Conservation (phyloP, 2,888 invertebrate species). For the Hyposoter dolosus region DNA sequence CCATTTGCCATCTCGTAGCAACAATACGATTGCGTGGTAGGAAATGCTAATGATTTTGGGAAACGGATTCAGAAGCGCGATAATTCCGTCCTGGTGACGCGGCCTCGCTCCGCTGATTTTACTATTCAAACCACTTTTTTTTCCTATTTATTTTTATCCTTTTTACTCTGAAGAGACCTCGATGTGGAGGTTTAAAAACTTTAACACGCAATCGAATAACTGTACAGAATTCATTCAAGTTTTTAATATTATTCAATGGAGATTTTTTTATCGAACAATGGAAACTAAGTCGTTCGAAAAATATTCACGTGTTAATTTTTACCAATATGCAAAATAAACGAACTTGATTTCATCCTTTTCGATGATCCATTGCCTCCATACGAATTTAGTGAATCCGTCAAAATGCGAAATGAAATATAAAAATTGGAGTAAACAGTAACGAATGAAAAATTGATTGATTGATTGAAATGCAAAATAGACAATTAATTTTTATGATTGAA, state of each 20-base stretch:
- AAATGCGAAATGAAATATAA: too few relatives aligned
- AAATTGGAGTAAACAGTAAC: neutral
- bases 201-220: conserved; percentile 43
- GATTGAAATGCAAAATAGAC: neutral
- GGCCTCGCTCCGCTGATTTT: conserved; percentile 63
- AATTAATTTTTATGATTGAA: neutral
- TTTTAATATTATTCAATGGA: neutral
- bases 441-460: too few relatives aligned
- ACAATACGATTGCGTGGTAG: conserved; percentile 69
- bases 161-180: conserved; percentile 50
- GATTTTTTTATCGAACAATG: neutral
- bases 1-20: conserved; percentile 11
- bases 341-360: neutral
- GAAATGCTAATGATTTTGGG: conserved; percentile 73
- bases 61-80: conserved; percentile 67
- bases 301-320: neutral
- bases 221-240: neutral
- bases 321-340: neutral
- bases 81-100: conserved; percentile 61
- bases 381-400: too few relatives aligned
- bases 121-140: conserved; percentile 58
- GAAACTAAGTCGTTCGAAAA: neutral
- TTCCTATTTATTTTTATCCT: conserved; percentile 34
- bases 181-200: conserved; percentile 29
- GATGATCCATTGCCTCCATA: neutral